phyloP scores from a whole-genome alignment of 2,797 vertebrate genomes.

The Takifugu rubripes region DNA sequence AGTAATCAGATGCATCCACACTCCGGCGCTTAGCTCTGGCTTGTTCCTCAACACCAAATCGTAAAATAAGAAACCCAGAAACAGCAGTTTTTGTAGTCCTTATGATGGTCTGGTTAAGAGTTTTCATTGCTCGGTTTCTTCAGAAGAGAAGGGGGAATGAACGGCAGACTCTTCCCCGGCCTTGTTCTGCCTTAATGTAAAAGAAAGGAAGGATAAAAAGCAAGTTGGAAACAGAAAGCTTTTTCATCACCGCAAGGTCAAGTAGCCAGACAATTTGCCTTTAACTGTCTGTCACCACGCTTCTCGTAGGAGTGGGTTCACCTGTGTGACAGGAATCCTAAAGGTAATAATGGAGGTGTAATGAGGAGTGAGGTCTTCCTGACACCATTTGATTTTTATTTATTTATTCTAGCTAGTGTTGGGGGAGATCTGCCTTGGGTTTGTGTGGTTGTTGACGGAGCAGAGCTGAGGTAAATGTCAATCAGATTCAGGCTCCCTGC shows the following conservation, averaged over 20 bases:
- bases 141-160: slow-evolving; percentile 27
- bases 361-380: slow-evolving; percentile 35
- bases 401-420: slow-evolving; percentile 18
- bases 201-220: slow-evolving; percentile 37
- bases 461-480: slow-evolving; percentile 51
- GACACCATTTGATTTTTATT: slow-evolving; percentile 29
- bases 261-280: slow-evolving; percentile 52
- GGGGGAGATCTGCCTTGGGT: slow-evolving; percentile 17
- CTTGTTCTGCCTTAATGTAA: slow-evolving; percentile 48
- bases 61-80: slow-evolving; percentile 9
- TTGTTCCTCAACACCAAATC: slow-evolving; percentile 10
- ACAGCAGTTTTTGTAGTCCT: slow-evolving; percentile 11
- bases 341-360: slow-evolving; percentile 31
- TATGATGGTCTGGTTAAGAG: slow-evolving; percentile 14
- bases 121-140: slow-evolving; percentile 35
- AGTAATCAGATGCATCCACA: slow-evolving; percentile 11
- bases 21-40: slow-evolving; percentile 1
- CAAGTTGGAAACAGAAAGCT: slow-evolving; percentile 46
- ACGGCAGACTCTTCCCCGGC: slow-evolving; percentile 33
- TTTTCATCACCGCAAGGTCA: slow-evolving; percentile 62
- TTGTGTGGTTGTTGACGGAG: slow-evolving; percentile 45
- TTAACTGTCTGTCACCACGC: slow-evolving; percentile 48
- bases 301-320: slow-evolving; percentile 47
- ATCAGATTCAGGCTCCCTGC: slow-evolving; percentile 30
- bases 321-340: slow-evolving; percentile 51